Conservation (phyloP, 2,888 invertebrate species). For the Anodontia alba region DNA sequence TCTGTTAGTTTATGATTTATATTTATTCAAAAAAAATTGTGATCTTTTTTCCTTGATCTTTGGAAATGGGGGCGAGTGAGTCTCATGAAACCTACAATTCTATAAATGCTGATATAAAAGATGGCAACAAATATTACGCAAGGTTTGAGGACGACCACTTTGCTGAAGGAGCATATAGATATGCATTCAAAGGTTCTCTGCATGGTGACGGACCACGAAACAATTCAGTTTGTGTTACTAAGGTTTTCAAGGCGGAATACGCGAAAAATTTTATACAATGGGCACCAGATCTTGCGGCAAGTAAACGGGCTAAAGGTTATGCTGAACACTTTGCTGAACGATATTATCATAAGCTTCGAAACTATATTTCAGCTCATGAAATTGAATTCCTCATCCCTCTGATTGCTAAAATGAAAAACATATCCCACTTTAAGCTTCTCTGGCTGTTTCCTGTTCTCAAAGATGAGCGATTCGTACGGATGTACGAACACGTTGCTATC, state of each 20-base stretch:
- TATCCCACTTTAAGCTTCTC: conserved; percentile 24
- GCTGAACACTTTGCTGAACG: conserved; percentile 27
- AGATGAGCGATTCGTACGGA: conserved; percentile 29
- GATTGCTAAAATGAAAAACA: conserved; percentile 30
- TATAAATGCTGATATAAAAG: conserved; percentile 25
- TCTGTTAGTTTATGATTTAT: no score
- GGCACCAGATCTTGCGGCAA: conserved; percentile 42
- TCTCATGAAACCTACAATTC: conserved; percentile 29
- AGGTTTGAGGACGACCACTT: conserved; percentile 32
- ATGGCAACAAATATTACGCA: conserved; percentile 31
- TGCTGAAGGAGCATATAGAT: conserved; percentile 33
- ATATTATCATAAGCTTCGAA: conserved; percentile 20
- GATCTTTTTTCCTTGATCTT: no score
- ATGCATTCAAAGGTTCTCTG: conserved; percentile 32
- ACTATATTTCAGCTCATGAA: conserved; percentile 22
- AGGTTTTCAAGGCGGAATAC: conserved; percentile 30
- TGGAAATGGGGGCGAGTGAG: conserved; percentile 12
- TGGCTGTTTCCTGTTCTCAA: conserved; percentile 23
- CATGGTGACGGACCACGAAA: conserved; percentile 33
- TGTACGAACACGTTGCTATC: conserved; percentile 31
- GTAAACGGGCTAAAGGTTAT: conserved; percentile 36
- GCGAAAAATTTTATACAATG: conserved; percentile 25
- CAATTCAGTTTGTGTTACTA: conserved; percentile 26
- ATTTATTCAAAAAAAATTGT: no score
- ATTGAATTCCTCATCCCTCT: conserved; percentile 44